Evolutionary conservation across 1,140 invertebrate species (phyloP).

Genomic region (Sitodiplosis mosellana): DNA sequence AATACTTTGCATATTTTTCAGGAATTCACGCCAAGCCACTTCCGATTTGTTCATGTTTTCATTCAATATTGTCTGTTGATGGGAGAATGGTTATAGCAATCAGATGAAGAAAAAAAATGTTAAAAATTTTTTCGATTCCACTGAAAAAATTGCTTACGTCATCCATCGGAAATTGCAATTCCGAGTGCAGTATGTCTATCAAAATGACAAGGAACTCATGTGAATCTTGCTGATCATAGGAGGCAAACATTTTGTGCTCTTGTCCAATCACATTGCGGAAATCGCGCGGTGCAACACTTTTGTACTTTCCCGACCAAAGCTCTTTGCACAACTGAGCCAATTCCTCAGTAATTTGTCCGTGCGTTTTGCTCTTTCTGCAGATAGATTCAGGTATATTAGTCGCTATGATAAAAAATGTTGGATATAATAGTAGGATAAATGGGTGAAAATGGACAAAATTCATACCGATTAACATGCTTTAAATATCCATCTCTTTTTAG

Average conservation of each 20-base stretch:
- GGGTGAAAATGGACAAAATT: too few species aligned
- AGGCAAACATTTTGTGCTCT: constrained; percentile 59
- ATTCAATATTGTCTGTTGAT: constrained; percentile 18
- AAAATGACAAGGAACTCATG: constrained; percentile 86
- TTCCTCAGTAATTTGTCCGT: constrained; percentile 52
- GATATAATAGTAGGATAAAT: too few species aligned
- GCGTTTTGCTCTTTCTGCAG: constrained; percentile 26
- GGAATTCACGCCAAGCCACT: constrained; percentile 58
- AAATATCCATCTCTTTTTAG: constrained; percentile 46
- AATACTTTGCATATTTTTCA: constrained; percentile 52
- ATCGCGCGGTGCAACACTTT: constrained; percentile 57
- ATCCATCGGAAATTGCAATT: constrained; percentile 34
- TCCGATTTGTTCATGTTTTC: constrained; percentile 31
- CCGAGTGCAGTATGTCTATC: constrained; percentile 79
- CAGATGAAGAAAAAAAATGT: not conserved
- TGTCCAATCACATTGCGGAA: constrained; percentile 49
- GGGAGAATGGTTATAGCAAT: not conserved
- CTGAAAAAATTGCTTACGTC: not conserved
- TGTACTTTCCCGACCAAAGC: constrained; percentile 55
- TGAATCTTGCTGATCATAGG: constrained; percentile 80
- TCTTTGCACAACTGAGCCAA: constrained; percentile 53
- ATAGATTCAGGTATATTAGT: constrained; percentile 4
- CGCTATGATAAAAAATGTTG: not conserved
- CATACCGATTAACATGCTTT: constrained; percentile 31
- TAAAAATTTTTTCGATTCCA: not conserved